A percentile compares a stretch with the other conserved stretches of the same genome.
Conservation (phyloP, 1,140 invertebrate species). For the Chymomyza costata region DNA sequence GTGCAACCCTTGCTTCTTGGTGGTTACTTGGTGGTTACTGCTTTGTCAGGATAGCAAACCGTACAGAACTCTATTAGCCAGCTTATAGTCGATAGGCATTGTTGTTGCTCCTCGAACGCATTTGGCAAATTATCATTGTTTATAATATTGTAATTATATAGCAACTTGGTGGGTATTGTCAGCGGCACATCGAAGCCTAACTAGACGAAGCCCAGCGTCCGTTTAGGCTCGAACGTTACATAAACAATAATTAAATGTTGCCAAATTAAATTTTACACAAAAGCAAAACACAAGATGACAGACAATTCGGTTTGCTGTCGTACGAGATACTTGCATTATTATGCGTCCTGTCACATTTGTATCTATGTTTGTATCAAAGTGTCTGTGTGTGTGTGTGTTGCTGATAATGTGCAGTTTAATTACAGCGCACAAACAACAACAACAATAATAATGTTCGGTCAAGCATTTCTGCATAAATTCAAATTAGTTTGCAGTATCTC, state of each 20-base stretch:
- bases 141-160: conserved; percentile 33
- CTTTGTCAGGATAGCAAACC: not conserved
- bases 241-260: conserved; percentile 72
- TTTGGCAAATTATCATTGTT: conserved; percentile 51
- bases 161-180: no score
- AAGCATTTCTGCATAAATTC: conserved; percentile 51
- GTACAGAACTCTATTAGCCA: conserved; percentile 27
- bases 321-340: conserved; percentile 58
- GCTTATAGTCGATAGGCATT: conserved; percentile 21
- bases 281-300: conserved; percentile 57
- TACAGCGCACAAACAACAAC: conserved; percentile 63
- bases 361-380: conserved; percentile 10
- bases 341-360: conserved; percentile 19
- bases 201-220: no score
- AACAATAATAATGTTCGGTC: conserved; percentile 25
- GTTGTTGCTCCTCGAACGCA: no score
- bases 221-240: no score
- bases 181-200: no score
- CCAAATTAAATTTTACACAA: conserved; percentile 65
- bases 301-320: conserved; percentile 32
- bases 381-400: conserved; percentile 17
- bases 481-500: conserved; percentile 50
- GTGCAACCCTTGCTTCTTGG: not conserved
- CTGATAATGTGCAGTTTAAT: conserved; percentile 68
- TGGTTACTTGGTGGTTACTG: not conserved